A percentile compares a stretch with the other conserved stretches of the same genome.
These are phyloP conservation scores for Lepidiolamprologus cunningtoni DNA, from an alignment of 2,113 vertebrate genomes.

Conservation along the genomic window DNA sequence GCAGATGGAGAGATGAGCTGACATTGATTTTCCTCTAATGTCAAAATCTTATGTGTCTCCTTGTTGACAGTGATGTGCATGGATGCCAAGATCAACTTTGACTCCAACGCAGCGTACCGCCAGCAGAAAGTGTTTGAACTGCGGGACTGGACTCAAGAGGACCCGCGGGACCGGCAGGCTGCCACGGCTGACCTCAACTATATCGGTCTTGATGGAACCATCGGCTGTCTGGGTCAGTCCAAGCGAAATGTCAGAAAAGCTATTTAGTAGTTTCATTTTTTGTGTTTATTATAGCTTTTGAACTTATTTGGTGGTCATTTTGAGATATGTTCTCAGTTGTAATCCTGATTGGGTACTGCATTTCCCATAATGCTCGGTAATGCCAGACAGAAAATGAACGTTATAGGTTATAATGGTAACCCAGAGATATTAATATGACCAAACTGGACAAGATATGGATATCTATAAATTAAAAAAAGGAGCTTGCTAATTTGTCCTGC, in stretches of 20 bases:
- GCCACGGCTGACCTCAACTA: constrained; percentile 92
- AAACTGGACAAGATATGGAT: neutral
- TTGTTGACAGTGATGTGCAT: constrained; percentile 86
- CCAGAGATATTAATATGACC: neutral
- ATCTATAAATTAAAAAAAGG: neutral
- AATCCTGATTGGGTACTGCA: neutral
- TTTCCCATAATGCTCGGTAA: neutral
- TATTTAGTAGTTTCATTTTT: neutral
- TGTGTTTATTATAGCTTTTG: neutral
- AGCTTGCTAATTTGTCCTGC: neutral
- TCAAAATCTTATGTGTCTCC: neutral
- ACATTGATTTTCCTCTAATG: neutral
- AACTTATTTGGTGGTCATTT: neutral
- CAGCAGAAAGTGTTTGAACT: constrained; percentile 90
- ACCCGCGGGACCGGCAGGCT: constrained; percentile 83
- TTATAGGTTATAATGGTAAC: neutral
- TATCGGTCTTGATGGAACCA: constrained; percentile 93
- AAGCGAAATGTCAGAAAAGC: neutral
- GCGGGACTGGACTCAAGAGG: constrained; percentile 96
- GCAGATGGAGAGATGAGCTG: neutral
- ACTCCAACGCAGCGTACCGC: constrained; percentile 90
- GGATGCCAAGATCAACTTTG: constrained; percentile 99
- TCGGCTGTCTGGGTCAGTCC: constrained; percentile 88
- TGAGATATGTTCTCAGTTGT: neutral
- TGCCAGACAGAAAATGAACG: neutral